Evolutionary conservation across 2,888 invertebrate species (phyloP).

Genomic region (Euzophera pinguis): DNA sequence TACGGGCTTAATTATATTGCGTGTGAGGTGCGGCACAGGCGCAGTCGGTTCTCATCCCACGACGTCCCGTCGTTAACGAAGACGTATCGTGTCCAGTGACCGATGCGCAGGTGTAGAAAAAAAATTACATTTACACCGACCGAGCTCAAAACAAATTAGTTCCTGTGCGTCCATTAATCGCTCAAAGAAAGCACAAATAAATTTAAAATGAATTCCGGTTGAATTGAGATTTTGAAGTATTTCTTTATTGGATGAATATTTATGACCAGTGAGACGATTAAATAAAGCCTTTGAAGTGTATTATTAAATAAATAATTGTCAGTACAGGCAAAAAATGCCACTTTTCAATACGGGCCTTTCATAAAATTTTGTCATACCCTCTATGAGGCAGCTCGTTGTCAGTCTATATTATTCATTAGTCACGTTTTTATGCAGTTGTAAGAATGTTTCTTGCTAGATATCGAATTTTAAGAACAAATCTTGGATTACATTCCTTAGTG

Average conservation of each 20-base stretch:
- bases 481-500: too few species aligned
- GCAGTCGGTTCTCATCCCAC: constrained; percentile 13
- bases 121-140: constrained; percentile 32
- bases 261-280: neutral
- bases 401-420: too few species aligned
- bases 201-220: constrained; percentile 2
- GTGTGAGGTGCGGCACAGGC: neutral
- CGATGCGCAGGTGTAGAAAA: constrained; percentile 45
- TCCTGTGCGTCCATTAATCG: constrained; percentile 12
- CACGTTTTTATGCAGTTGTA: too few species aligned
- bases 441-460: too few species aligned
- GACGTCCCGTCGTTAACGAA: constrained; percentile 47
- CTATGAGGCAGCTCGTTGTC: too few species aligned
- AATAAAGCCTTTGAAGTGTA: neutral
- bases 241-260: neutral
- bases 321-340: too few species aligned
- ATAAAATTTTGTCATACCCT: too few species aligned
- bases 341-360: too few species aligned
- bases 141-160: constrained; percentile 34
- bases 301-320: neutral
- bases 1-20: neutral
- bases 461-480: too few species aligned
- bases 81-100: constrained; percentile 54
- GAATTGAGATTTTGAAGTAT: constrained; percentile 6
- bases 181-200: neutral